phyloP scores from a whole-genome alignment of 2,113 vertebrate genomes.

The Felis catus region DNA sequence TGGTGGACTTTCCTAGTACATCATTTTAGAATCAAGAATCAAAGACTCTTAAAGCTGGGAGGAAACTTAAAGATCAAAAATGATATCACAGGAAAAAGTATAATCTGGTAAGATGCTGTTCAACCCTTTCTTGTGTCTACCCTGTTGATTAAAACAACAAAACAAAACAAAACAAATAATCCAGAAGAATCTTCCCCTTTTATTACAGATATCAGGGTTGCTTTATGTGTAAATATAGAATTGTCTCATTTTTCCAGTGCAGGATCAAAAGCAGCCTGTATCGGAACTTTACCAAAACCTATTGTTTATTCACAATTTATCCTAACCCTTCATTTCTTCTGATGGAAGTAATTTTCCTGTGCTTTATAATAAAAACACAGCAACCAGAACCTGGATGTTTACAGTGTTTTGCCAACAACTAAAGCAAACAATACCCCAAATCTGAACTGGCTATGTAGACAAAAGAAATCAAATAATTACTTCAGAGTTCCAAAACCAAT shows the following conservation, averaged over 20 bases:
- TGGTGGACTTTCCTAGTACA: background rate
- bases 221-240: background rate
- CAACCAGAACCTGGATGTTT: slow-evolving; percentile 15
- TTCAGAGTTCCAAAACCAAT: slow-evolving; percentile 23
- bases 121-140: background rate
- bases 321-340: background rate
- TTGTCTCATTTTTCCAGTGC: slow-evolving; percentile 9
- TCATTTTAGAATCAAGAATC: background rate
- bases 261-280: slow-evolving; percentile 1
- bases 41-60: background rate
- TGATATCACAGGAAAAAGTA: background rate
- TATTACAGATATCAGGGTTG: background rate
- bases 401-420: slow-evolving; percentile 42
- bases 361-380: slow-evolving; percentile 49
- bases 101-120: background rate
- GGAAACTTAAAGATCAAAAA: background rate
- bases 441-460: background rate
- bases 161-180: background rate
- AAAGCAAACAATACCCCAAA: background rate
- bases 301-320: slow-evolving; percentile 45
- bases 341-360: background rate
- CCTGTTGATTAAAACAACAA: background rate
- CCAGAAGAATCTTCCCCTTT: background rate
- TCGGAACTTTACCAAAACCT: slow-evolving; percentile 17
- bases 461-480: slow-evolving; percentile 25